Conservation (phyloP, 2,797 vertebrate genomes). For the Pipistrellus nathusii region DNA sequence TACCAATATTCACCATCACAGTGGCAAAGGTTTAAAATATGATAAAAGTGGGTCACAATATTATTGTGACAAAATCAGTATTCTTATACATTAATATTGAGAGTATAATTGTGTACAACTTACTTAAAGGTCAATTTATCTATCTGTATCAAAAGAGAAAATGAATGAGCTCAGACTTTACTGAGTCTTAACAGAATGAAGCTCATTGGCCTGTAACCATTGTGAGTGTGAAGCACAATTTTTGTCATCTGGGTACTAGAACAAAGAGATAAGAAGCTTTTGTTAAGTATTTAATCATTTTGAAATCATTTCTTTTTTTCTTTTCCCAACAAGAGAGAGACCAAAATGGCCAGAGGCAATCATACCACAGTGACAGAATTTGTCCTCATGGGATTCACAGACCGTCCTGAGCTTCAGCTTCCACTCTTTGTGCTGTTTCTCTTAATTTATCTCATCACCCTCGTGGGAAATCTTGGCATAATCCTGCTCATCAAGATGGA, state of each 20-base stretch:
- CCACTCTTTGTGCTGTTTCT: slow-evolving; percentile 80
- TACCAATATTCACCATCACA: not conserved
- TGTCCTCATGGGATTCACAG: slow-evolving; percentile 81
- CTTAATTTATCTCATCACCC: slow-evolving; percentile 77
- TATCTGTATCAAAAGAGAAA: slow-evolving; percentile 22
- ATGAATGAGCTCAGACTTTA: not conserved
- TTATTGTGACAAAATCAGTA: not conserved
- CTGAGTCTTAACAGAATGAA: not conserved
- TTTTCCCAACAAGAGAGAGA: slow-evolving; percentile 53
- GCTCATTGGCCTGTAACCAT: not conserved
- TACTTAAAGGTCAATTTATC: not conserved
- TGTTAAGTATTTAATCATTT: slow-evolving; percentile 20
- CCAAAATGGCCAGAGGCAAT: slow-evolving; percentile 74
- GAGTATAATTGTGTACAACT: not conserved
- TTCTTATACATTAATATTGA: not conserved
- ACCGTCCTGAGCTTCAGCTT: slow-evolving; percentile 70
- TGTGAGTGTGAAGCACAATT: not conserved
- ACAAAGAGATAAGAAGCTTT: not conserved
- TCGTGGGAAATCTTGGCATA: slow-evolving; percentile 79
- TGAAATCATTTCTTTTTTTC: slow-evolving; percentile 33
- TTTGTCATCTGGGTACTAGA: not conserved
- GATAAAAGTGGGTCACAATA: not conserved
- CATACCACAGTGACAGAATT: slow-evolving; percentile 75
- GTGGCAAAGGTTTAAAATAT: not conserved
- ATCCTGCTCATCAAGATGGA: slow-evolving; percentile 74